Evolutionary conservation across 2,113 vertebrate genomes (phyloP), one percentile per base, ranked within the genome.

Genomic region (Toxostoma redivivum): DNA sequence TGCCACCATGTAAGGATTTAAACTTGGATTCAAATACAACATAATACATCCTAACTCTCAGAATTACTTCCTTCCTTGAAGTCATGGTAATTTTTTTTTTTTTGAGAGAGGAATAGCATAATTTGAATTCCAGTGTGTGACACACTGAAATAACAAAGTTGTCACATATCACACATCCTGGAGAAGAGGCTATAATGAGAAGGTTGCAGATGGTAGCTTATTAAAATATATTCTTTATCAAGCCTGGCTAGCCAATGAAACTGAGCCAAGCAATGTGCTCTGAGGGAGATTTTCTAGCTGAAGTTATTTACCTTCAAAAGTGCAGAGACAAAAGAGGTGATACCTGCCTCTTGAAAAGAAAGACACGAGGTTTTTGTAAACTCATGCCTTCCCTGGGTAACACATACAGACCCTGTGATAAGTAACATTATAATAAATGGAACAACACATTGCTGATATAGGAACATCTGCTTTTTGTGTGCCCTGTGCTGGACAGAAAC

Each of bases 211-310:
- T 69, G 61, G 90, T 8, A 72, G 57, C 31, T 48, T 90, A 87
- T 85, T 95, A 90, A 95, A 94, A 94, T 73, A 65, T 42, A 40
- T 47, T 73, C 25, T 85, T 92, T 67, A 87, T 40, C 53, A 81
- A 84, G 51, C 24, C 37, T 91, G 37, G 65, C 37, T 87, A 67
- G 44, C 61, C 84, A 91, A 8, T 67, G 45, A 62, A 92, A 60
- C 31, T 60, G 44, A 90, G 53, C 38, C 51, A 56, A 87, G 53
- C 73, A 81, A 9, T 15, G 17, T 65, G 38, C 15, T 81, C 15
- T 85, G 7, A 5, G 56, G 45, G 60, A 40, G 57, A 45, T 87
- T 81, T 91, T 92, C 56, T 71, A 65, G 30, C 19, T 89, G 35
- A 81, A 69, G 35, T 78, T 74, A 71, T 51, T 89, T 81, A 62